Conservation (phyloP, 2,797 vertebrate species). For the Myoxocephalus aenaeus region DNA sequence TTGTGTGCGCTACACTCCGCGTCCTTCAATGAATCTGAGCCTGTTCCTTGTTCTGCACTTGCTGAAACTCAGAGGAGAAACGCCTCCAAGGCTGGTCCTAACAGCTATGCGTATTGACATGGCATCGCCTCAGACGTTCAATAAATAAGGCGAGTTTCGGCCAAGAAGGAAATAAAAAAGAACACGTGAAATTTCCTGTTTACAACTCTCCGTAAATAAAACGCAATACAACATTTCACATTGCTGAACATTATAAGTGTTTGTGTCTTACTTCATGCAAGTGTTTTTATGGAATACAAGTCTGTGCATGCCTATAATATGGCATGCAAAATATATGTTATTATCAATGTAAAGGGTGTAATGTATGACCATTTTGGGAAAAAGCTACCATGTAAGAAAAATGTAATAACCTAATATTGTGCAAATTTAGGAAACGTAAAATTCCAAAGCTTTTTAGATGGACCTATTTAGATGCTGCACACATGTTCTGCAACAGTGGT, state of each 20-base stretch:
- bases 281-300: background rate
- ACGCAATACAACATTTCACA: background rate
- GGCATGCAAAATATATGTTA: background rate
- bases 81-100: constrained; percentile 75
- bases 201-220: background rate
- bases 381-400: background rate
- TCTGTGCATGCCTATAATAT: background rate
- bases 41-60: constrained; percentile 70
- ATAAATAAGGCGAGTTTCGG: constrained; percentile 57
- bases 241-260: background rate
- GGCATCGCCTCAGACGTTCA: constrained; percentile 48
- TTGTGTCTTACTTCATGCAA: background rate
- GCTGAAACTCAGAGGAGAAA: constrained; percentile 71
- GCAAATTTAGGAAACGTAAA: background rate
- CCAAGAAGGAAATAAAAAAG: background rate
- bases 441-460: background rate
- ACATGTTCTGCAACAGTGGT: background rate
- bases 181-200: constrained; percentile 22
- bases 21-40: constrained; percentile 36
- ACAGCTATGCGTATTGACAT: constrained; percentile 36
- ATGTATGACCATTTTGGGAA: background rate
- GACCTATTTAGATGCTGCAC: background rate
- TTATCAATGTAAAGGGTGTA: background rate
- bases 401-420: background rate
- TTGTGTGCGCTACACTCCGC: constrained; percentile 14